Base-by-base conservation (phyloP, 2,888 invertebrate species). In the Parnassius mnemosyne region DNA sequence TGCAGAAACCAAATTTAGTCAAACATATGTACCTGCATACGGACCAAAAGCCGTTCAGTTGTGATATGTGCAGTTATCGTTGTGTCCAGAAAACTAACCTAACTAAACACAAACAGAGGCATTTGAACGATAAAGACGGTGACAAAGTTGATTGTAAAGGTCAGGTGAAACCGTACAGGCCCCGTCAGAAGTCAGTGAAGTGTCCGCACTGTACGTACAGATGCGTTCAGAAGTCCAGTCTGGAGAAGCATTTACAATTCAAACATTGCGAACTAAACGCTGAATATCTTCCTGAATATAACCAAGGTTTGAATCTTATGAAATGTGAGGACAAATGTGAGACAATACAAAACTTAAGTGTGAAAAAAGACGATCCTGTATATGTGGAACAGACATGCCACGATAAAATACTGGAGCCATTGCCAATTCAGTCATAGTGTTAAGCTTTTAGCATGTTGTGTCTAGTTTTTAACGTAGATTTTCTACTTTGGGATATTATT, bases 21-120 rank as follows among this genome's bases (percentile, higher is more conserved):
- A 92, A 92, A 68, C 92, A 92, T 56, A 91, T 92, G 92, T 92
- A 92, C 53, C 62, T 92, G 11, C 92, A 92, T 49, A 92, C 92
- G 0, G 90, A 92, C 42, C 88, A 92, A 53, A 92, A 92, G 60
- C 92, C 92, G 0, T 92, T 90, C 58, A 85, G 89, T 11, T 92
- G 92, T 64, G 92, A 92, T 49, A 70, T 88, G 67, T 92, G 92
- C 60, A 88, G 78, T 46, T 92, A 92, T 58, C 74, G 86, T 1
- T 92, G 92, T 57, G 92, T 92, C 0, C 92, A 92, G 60, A 92
- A 92, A 68, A 92, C 92, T 0, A 92, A 92, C 57, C 63, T 92
- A 10, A 92, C 89, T 0, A 92, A 92, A 67, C 92, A 92, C 53
- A 92, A 89, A 47, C 88, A 87, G 60, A 79, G 91, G 51, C 92